Base-by-base conservation (phyloP, 2,113 vertebrate species). In the Equus quagga region DNA sequence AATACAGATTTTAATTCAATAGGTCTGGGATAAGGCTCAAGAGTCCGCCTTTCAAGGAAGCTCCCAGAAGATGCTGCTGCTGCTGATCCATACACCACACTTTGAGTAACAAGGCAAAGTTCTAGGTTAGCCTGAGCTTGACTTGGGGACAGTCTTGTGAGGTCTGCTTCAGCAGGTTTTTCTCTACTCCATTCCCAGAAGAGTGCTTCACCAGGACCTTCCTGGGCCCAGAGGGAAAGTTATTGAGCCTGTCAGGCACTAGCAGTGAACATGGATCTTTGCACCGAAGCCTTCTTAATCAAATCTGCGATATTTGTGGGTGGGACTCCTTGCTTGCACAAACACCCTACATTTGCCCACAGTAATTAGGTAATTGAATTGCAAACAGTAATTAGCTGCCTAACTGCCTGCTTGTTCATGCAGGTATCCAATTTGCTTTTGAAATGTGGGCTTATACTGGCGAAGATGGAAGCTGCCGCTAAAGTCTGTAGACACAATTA, bases 351-450 rank as follows among this genome's bases (percentile, higher is more conserved):
- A 95, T 96, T 98, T 97, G 97, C 97, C 98, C 97, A 98, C 81
- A 97, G 92, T 98, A 98, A 98, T 98, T 98, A 98, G 97, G 97
- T 98, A 98, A 98, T 98, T 98, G 98, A 98, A 98, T 98, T 98
- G 97, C 97, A 98, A 98, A 98, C 97, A 98, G 97, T 97, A 97
- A 98, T 98, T 98, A 98, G 98, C 97, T 98, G 97, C 98, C 98
- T 98, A 98, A 98, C 98, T 98, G 97, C 97, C 97, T 98, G 96
- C 97, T 97, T 98, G 97, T 98, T 98, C 98, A 95, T 96, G 97
- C 97, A 98, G 98, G 97, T 98, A 98, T 97, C 97, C 97, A 98
- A 98, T 98, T 98, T 98, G 94, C 91, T 97, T 98, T 98, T 97
- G 97, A 97, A 98, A 98, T 98, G 95, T 96, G 91, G 97, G 67